Base-by-base conservation (phyloP, 1,140 invertebrate genomes). In the Carcinoscorpius rotundicauda region DNA sequence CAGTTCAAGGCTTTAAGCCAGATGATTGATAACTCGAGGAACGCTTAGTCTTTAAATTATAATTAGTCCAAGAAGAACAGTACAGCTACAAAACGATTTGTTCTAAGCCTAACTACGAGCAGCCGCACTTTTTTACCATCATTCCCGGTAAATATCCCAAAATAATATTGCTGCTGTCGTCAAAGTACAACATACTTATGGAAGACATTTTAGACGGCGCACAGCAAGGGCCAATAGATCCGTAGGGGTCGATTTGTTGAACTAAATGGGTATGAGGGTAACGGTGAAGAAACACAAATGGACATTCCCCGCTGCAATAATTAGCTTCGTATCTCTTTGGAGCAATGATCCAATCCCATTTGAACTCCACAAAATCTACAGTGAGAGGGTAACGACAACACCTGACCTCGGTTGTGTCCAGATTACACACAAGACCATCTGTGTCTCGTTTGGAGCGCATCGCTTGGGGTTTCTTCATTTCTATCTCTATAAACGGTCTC, bases 321-420 rank as follows among this genome's bases (percentile, higher is more conserved):
- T 94, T 93, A 11, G 96, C 95, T 73, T 96, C 87, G 78, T 98
- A 99, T 69, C 87, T 85, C 72, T 91, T 90, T 0, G 96, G 96
- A 0, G 94, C 94, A 53, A 99, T 93, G 72, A 98, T 95, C 88
- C 94, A 98, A 73, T 97, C 93, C 94, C 95, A 98, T 6, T 93
- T 93, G 73, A 98, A 93, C 69, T 92, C 89, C 70, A 88, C 89
- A 78, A 99, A 98, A 79, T 98, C 91, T 9, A 99, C 93, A 8
- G 89, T 89, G 11, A 98, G 81, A 2, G 90, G 88, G 76, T 93
- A 94, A 10, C 90, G 85, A 75, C 92, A 95, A 76, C 92, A 94
- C 49, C 89, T 82, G 4, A 83, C 82, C 72, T 94, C 89, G 64
- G 87, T 82, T 5, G 83, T 85, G 57, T 83, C 82, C 68, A 89